Base-by-base conservation (phyloP, 2,888 invertebrate genomes). In the Ochlodes sylvanus region DNA sequence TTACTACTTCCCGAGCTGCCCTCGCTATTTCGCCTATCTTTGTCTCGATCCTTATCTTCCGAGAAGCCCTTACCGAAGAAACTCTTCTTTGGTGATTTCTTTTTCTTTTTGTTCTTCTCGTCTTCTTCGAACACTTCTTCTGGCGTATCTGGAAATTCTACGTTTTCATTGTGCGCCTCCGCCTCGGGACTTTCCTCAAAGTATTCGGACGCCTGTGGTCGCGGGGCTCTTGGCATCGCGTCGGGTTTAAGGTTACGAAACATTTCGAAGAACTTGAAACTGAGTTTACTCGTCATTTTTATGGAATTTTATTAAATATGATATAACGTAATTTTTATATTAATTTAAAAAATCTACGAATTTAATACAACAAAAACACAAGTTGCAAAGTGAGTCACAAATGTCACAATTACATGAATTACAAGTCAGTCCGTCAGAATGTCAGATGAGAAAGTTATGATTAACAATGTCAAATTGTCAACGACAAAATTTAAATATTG, bases 181-280 rank as follows among this genome's bases (percentile, higher is more conserved):
- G 72, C 70, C 47, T 76, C 74, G 21, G 76, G 70, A 21, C 68
- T 69, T 55, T 72, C 73, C 50, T 75, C 75, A 41, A 54, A 64
- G 32, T 69, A 71, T 38, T 75, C 69, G 41, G 73, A 72, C 21
- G 71, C 73, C 21, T 73, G 73, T 41, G 82, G 77, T 50, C 94
- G 83, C 0, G 94, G 94, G 7, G 94, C 84, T 74, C 88, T 88
- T 0, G 94, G 94, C 47, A 90, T 85, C 9, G 94, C 94, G 73
- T 94, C 94, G 1, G 94, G 87, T 71, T 93, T 94, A 42, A 94
- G 72, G 68, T 90, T 87, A 52, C 88, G 85, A 71, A 94, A 88
- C 68, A 88, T 84, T 70, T 92, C 89, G 58, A 88, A 77, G 63
- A 92, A 74, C 77, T 85, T 90, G 68, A 78, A 78, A 70, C 80